Base-by-base conservation (phyloP, 92 coral and sea anemone genomes). In the Paramuricea clavata region DNA sequence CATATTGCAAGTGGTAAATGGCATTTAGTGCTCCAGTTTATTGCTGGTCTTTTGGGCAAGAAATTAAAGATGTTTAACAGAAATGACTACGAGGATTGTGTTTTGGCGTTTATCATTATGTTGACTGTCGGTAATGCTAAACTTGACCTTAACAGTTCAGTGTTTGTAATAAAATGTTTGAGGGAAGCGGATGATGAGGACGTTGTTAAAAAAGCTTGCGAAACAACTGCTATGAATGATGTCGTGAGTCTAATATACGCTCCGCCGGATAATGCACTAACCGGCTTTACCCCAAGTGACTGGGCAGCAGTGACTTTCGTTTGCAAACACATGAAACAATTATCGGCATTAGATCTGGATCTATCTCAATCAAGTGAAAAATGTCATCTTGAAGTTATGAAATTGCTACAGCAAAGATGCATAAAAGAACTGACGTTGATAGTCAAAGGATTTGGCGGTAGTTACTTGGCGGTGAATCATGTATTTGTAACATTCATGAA, bases 11-110 rank as follows among this genome's bases (percentile, higher is more conserved):
- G 22, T 8, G 56, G 59, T n/a, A 22, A 47, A 11, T 74, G 80
- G 80, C 56, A 70, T 70, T 10, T 70, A 36, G 76, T 70, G 22
- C 42, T 70, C 6, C 76, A 70, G 26, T 70, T 70, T 70, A 21
- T 70, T 6, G 76, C 76, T 43, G 76, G 76, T 11, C 19, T 70
- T 1, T 43, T 70, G 43, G 59, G 59, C 36, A 47, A 27, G 56
- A 21, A 74, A 39, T 42, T 74, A 22, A 74, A 26, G 36, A 62
- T 12, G 39, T 62, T 25, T 26, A 22, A 39, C 4, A 39, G 10
- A 39, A 10, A 31, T 28, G 35, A 28, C 19, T 28, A 28, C 34
- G 25, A 22, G 21, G 10, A 25, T 22, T 62, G 70, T 22, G 70
- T 62, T 26, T 62, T 31, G 39, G 1, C 70, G 2, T 62, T 62